These are phyloP conservation scores for Phorcus lineatus DNA, from an alignment of 2,888 invertebrate species.

Conservation along the genomic window DNA sequence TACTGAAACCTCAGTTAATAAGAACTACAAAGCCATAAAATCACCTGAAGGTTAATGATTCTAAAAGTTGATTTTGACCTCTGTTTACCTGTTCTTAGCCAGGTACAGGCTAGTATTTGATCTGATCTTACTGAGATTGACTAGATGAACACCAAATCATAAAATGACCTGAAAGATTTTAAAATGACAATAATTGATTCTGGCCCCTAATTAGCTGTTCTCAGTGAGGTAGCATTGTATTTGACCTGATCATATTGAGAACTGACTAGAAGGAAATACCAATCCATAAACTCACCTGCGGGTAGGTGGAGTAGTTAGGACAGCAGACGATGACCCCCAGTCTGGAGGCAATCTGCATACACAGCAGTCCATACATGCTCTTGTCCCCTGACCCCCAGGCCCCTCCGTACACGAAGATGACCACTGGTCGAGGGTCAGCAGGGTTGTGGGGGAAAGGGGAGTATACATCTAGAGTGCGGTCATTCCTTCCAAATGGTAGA, in stretches of 20 bases:
- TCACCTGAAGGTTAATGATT: no score
- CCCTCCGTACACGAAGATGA: constrained; percentile 72
- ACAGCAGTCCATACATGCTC: constrained; percentile 69
- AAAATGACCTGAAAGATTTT: no score
- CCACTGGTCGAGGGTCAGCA: constrained; percentile 52
- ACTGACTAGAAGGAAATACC: neutral
- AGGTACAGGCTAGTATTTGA: no score
- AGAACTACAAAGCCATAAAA: no score
- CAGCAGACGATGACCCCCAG: constrained; percentile 67
- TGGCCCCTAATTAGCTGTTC: no score
- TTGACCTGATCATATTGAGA: neutral
- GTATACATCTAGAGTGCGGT: constrained; percentile 67
- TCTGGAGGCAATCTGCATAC: constrained; percentile 64
- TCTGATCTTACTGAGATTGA: no score
- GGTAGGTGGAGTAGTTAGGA: constrained; percentile 71
- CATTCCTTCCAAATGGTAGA: constrained; percentile 66
- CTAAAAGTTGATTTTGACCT: no score
- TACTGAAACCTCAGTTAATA: no score
- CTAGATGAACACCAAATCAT: no score
- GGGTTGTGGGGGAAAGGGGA: constrained; percentile 45
- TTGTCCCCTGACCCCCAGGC: constrained; percentile 72
- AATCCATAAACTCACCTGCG: constrained; percentile 59
- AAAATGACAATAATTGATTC: no score
- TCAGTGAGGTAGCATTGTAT: no score
- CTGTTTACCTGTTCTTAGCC: no score